Conservation (phyloP, 2,113 vertebrate genomes). For the Probosciger aterrimus region DNA sequence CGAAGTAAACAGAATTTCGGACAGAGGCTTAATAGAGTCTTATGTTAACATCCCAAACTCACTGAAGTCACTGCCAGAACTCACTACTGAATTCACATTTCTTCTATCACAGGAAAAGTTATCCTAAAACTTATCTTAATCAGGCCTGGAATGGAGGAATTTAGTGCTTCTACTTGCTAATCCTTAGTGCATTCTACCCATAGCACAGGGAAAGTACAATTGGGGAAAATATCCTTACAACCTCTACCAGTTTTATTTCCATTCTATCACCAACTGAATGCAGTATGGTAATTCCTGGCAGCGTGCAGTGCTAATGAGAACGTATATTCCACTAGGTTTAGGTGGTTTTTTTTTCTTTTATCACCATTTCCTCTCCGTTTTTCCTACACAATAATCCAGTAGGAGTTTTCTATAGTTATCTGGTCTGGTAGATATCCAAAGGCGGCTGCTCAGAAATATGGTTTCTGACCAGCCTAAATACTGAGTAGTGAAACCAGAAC, state of each 20-base stretch:
- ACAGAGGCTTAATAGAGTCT: not conserved
- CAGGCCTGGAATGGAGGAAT: not conserved
- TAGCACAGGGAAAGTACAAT: not conserved
- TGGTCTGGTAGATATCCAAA: not conserved
- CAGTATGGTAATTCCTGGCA: not conserved
- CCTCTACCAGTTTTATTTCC: not conserved
- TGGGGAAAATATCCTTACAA: not conserved
- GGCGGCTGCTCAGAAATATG: not conserved
- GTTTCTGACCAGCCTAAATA: not conserved
- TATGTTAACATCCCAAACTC: not conserved
- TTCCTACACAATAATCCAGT: not conserved
- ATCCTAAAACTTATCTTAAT: not conserved
- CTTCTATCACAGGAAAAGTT: not conserved
- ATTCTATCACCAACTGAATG: not conserved
- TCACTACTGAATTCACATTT: not conserved
- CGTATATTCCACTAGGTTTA: not conserved
- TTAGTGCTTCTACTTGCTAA: not conserved
- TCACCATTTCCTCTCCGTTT: not conserved
- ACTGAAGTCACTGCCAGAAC: not conserved
- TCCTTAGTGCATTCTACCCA: not conserved
- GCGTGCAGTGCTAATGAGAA: not conserved
- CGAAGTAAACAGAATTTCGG: not conserved
- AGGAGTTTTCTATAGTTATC: not conserved
- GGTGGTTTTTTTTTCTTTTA: not conserved
- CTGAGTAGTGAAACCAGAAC: not conserved